Conservation (phyloP, 2,113 vertebrate species). For the Oryzias woworae region DNA sequence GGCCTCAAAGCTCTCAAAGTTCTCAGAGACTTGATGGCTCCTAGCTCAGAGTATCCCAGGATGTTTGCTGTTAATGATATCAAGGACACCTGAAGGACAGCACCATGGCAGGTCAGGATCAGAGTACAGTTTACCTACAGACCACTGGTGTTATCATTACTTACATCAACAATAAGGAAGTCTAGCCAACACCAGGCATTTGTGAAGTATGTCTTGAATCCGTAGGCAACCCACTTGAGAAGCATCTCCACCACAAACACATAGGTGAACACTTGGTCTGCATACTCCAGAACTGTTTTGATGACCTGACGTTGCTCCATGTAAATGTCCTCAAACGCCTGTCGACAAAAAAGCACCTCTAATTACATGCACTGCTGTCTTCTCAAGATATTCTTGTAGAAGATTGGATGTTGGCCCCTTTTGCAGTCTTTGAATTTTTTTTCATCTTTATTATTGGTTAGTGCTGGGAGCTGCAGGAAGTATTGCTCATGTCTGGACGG, state of each 20-base stretch:
- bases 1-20: constrained; percentile 90
- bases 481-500: no score
- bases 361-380: not conserved
- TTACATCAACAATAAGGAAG: constrained; percentile 94
- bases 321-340: constrained; percentile 97
- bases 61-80: constrained; percentile 91
- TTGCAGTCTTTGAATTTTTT: no score
- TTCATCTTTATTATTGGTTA: no score
- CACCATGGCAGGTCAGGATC: not conserved
- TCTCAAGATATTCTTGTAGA: no score
- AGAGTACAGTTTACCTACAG: not conserved
- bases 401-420: no score
- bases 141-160: constrained; percentile 34
- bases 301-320: constrained; percentile 85
- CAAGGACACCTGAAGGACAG: constrained; percentile 84
- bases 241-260: constrained; percentile 94
- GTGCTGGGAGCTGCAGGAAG: no score
- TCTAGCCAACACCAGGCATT: constrained; percentile 98
- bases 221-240: constrained; percentile 95
- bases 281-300: constrained; percentile 87
- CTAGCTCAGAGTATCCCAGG: constrained; percentile 91
- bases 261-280: constrained; percentile 93
- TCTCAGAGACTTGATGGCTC: constrained; percentile 92
- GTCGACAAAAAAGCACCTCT: not conserved
- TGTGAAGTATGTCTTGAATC: constrained; percentile 94